Conservation (phyloP, 2,113 vertebrate genomes). For the Aspidoscelis tigris region DNA sequence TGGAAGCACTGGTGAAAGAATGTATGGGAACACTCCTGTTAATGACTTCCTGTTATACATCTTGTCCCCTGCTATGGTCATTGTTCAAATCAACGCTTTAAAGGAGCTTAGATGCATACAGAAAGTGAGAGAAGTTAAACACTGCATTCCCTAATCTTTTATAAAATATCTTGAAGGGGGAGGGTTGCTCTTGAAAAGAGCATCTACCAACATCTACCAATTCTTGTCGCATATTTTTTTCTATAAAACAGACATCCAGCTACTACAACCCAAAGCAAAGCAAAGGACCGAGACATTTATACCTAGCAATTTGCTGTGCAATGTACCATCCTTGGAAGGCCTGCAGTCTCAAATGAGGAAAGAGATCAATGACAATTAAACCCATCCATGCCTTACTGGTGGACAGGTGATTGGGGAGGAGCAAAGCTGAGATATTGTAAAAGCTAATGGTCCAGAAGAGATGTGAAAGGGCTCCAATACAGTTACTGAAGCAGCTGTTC, state of each 20-base stretch:
- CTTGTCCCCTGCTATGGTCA: not conserved
- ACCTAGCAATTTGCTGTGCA: no score
- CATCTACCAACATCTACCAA: no score
- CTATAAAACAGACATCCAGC: no score
- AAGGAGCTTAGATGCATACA: not conserved
- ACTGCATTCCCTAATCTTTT: not conserved
- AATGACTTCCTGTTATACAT: not conserved
- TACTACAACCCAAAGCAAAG: no score
- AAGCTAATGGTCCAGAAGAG: conserved; percentile 23
- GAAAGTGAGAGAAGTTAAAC: not conserved
- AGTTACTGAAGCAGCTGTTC: conserved; percentile 29
- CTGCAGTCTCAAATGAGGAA: no score
- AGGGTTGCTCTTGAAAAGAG: no score
- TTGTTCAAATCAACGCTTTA: not conserved
- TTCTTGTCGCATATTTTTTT: no score
- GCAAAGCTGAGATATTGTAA: conserved; percentile 8
- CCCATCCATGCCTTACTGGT: not conserved
- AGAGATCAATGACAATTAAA: not conserved
- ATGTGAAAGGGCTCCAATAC: conserved; percentile 15
- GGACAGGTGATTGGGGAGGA: not conserved
- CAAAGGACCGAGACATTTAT: no score
- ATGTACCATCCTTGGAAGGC: no score
- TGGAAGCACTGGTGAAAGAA: not conserved
- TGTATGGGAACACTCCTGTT: not conserved
- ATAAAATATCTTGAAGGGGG: not conserved